phyloP scores from a whole-genome alignment of 1,140 invertebrate species.

The Temnothorax longispinosus region DNA sequence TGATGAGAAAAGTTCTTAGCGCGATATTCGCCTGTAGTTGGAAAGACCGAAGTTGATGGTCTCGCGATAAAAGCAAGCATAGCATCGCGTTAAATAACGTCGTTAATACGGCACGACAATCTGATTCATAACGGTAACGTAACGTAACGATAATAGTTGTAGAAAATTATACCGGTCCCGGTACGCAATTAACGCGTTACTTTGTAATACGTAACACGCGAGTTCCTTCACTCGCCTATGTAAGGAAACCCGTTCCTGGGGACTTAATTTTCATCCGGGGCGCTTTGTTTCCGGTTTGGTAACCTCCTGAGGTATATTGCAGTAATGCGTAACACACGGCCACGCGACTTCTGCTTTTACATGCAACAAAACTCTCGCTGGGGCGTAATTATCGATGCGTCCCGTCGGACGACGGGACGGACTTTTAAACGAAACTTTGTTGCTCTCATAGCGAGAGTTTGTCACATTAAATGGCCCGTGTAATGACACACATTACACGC shows the following conservation, averaged over 20 bases:
- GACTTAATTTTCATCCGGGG: slow-evolving; percentile 60
- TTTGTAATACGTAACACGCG: slow-evolving; percentile 5
- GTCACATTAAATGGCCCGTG: not conserved
- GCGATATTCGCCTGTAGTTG: not conserved
- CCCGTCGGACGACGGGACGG: too few relatives aligned
- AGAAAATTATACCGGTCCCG: slow-evolving; percentile 50
- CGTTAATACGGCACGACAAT: slow-evolving; percentile 10
- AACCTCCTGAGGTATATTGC: slow-evolving; percentile 19
- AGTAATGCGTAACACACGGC: slow-evolving; percentile 15
- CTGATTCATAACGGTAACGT: slow-evolving; percentile 43
- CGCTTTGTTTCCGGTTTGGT: slow-evolving; percentile 55
- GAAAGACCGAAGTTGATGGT: not conserved
- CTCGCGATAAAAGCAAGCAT: not conserved
- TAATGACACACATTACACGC: not conserved
- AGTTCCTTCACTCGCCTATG: slow-evolving; percentile 12
- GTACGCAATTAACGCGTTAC: slow-evolving; percentile 60
- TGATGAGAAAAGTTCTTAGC: slow-evolving; percentile 36
- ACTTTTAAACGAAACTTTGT: not conserved
- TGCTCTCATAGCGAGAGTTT: not conserved
- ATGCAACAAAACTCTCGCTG: not conserved
- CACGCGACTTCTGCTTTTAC: not conserved
- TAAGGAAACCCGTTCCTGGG: slow-evolving; percentile 57
- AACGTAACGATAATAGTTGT: slow-evolving; percentile 45
- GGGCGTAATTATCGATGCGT: not conserved
- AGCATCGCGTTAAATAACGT: not conserved